Evolutionary conservation across 2,113 vertebrate species (phyloP).

Genomic region (Agapornis roseicollis): DNA sequence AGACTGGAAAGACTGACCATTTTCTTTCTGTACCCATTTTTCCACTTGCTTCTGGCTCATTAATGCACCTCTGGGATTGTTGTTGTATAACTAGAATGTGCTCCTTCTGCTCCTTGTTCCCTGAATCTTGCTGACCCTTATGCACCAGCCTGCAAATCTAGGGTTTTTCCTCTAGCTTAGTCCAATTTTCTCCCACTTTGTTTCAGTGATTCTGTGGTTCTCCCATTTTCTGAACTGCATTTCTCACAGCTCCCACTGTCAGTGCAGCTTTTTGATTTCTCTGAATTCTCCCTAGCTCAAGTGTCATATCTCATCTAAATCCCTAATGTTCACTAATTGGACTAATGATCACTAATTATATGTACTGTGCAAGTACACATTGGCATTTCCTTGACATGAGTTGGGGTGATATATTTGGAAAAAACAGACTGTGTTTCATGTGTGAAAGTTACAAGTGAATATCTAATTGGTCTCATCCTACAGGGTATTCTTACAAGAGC

Average conservation of each 20-base stretch:
- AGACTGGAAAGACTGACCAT: background rate
- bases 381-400: background rate
- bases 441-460: conserved; percentile 13
- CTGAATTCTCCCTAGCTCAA: background rate
- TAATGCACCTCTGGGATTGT: background rate
- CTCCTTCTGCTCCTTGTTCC: background rate
- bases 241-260: background rate
- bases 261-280: background rate
- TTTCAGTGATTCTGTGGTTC: background rate
- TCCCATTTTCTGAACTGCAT: background rate
- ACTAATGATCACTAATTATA: conserved; percentile 8
- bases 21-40: background rate
- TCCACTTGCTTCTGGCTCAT: background rate
- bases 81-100: background rate
- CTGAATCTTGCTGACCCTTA: background rate
- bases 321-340: background rate
- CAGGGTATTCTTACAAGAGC: conserved; percentile 5
- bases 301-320: background rate
- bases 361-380: background rate
- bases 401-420: background rate
- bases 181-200: background rate
- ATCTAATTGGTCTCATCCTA: conserved; percentile 6
- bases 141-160: background rate
- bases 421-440: background rate
- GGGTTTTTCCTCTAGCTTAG: background rate